Percentiles rank a stretch among this genome's conserved stretches.
Conservation (phyloP, 2,113 vertebrate genomes). For the Cephalopholis sonnerati region DNA sequence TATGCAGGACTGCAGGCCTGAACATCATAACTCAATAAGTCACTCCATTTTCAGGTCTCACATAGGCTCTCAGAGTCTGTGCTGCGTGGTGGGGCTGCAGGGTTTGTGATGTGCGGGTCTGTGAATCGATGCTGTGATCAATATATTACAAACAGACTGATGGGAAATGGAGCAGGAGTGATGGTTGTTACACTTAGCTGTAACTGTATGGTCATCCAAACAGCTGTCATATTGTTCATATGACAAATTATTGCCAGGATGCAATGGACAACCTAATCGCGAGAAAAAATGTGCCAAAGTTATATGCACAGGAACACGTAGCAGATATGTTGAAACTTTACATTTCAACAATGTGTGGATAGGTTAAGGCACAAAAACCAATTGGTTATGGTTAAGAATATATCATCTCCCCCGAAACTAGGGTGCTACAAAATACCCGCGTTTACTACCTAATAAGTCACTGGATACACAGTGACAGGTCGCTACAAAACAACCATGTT, state of each 20-base stretch:
- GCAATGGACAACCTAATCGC: background rate
- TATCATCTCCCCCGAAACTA: too few species aligned
- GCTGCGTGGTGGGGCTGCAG: constrained; percentile 26
- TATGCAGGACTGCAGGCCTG: constrained; percentile 45
- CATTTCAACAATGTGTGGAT: too few species aligned
- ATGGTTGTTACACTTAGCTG: constrained; percentile 32
- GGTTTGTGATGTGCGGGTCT: constrained; percentile 57
- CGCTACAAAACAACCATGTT: too few species aligned
- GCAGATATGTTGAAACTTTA: too few species aligned
- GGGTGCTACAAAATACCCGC: too few species aligned
- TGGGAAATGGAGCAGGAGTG: constrained; percentile 57
- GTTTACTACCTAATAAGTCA: too few species aligned
- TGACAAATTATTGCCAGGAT: background rate
- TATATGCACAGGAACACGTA: too few species aligned
- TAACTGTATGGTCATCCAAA: constrained; percentile 6
- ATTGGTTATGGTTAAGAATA: too few species aligned
- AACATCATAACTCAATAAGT: constrained; percentile 67
- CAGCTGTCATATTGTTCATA: background rate
- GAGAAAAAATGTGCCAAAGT: too few species aligned
- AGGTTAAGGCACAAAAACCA: too few species aligned
- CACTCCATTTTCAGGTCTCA: constrained; percentile 65
- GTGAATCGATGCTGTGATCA: constrained; percentile 73
- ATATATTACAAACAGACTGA: constrained; percentile 64
- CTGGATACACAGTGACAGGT: too few species aligned
- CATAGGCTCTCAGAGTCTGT: constrained; percentile 42